Evolutionary conservation across 2,888 invertebrate genomes (phyloP), one percentile per base, ranked within the genome.

Genomic region (Platerodrilus igneus): DNA sequence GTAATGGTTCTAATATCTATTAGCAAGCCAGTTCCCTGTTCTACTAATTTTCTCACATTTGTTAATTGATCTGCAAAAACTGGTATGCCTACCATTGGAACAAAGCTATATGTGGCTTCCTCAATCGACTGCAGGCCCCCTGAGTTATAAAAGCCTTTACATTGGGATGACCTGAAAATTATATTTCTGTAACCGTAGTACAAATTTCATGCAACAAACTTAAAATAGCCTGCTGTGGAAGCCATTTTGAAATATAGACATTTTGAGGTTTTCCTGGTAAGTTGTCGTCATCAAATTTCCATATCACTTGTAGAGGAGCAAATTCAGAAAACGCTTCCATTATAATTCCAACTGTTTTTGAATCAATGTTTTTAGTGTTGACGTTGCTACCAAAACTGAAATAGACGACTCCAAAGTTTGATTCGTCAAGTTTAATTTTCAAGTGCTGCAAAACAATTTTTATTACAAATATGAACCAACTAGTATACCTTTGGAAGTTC

Each of bases 401-500:
- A 17, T 37, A 37, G 13, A 37, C 19, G 6, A 31, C 17, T 7
- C 37, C 37, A 14, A 14, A 8, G 8, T 21, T 8, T 2, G 25
- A 17, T n/a, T 31, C 31, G 18, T 37, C 31, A 2, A 37, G 29
- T 7, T 3, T 19, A 3, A 21, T 26, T 25, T 37, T 13, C 4
- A 37, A 14, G 3, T 31, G 14, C 37, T 37, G n/a, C n/a, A 8
- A 10, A 31, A 25, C 2, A 22, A 2, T 15, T 20, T 20, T 10
- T 9, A 14, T 23, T 2, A 8, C 4, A 4, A n/a, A 23, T 6
- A n/a, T n/a, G n/a, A n/a, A n/a, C n/a, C n/a, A 16, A n/a, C 9
- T 5, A n/a, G 26, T 30, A 45, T 57, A 70, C 73, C 57, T 62
- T 43, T 2, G 71, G 69, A 21, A 73, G 55, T 34, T 68, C 63